phyloP scores from a whole-genome alignment of 2,113 vertebrate species.

The Lynx canadensis region DNA sequence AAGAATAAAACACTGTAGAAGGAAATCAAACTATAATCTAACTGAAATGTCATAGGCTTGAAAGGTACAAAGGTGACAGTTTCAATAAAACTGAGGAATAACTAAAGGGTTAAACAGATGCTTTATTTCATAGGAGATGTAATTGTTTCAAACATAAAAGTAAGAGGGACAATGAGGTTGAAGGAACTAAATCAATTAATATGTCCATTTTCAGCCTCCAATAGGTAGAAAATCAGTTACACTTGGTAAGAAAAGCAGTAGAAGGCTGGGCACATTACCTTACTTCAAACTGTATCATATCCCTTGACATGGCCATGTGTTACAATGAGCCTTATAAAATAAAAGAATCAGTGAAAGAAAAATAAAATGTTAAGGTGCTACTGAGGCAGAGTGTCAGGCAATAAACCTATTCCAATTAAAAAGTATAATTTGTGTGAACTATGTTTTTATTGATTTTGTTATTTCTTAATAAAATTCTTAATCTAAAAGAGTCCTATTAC shows the following conservation, averaged over 20 bases:
- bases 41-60: background rate
- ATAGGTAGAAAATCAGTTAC: background rate
- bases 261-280: background rate
- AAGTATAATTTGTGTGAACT: background rate
- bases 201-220: background rate
- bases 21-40: conserved; percentile 14
- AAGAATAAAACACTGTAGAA: conserved; percentile 29
- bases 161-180: background rate
- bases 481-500: background rate
- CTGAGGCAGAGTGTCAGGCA: background rate
- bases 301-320: background rate
- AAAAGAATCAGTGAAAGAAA: conserved; percentile 20
- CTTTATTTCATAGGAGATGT: conserved; percentile 34
- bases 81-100: conserved; percentile 17
- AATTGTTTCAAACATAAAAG: background rate
- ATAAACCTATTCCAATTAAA: background rate
- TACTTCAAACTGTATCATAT: background rate
- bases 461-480: conserved; percentile 42
- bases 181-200: background rate
- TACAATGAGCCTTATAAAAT: background rate
- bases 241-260: background rate
- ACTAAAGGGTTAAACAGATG: background rate
- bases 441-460: conserved; percentile 21
- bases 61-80: background rate
- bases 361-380: background rate